These are phyloP conservation scores for Eristalis arbustorum DNA, from an alignment of 2,888 invertebrate genomes.

Conservation along the genomic window DNA sequence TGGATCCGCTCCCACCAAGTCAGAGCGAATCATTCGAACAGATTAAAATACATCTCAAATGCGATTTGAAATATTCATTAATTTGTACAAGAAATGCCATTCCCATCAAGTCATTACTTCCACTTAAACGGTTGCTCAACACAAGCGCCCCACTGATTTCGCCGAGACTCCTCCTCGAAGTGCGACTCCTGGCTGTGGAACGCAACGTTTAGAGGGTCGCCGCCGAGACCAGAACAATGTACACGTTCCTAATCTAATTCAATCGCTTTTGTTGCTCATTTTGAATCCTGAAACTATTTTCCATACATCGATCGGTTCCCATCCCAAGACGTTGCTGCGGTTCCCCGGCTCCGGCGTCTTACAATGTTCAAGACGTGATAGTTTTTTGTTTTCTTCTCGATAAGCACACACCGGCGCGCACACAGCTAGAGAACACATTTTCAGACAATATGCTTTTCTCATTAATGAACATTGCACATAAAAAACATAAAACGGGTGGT, in stretches of 20 bases:
- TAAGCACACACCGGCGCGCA: conserved; percentile 6
- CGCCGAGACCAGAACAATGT: conserved; percentile 9
- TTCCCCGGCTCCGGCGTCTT: conserved; percentile 23
- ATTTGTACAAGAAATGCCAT: neutral
- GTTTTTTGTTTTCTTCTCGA: conserved; percentile 10
- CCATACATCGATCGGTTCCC: conserved; percentile 33
- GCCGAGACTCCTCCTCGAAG: neutral
- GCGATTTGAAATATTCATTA: conserved; percentile 2
- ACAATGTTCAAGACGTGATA: conserved; percentile 1
- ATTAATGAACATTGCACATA: conserved; percentile 65
- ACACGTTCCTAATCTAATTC: conserved; percentile 39
- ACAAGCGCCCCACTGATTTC: conserved; percentile 14
- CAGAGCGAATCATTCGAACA: neutral
- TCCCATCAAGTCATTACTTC: neutral
- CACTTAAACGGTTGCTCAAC: neutral
- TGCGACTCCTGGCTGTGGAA: neutral
- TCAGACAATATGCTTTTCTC: conserved; percentile 43
- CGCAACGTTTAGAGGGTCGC: neutral
- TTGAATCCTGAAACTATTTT: conserved; percentile 27
- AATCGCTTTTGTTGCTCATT: neutral
- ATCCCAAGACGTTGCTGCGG: conserved; percentile 28
- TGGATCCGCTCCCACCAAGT: neutral
- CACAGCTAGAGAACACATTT: neutral
- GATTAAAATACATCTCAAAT: neutral
- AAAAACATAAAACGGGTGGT: conserved; percentile 48